Percentiles rank a stretch among this genome's conserved stretches.
These are phyloP conservation scores for Pygoscelis antarcticus DNA, from an alignment of 2,113 vertebrate species.

Conservation along the genomic window DNA sequence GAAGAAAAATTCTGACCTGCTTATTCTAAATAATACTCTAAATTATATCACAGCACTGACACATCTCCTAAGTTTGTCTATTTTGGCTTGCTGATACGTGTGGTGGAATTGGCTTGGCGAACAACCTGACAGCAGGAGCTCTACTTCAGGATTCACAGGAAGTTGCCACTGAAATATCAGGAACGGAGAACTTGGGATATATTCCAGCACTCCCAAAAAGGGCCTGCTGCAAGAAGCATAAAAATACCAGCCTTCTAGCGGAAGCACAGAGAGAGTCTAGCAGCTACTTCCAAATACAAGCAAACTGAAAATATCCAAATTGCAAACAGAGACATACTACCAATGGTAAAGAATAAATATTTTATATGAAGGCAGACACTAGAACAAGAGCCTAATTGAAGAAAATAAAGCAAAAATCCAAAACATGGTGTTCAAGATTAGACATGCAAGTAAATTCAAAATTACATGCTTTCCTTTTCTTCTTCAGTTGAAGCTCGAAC, in stretches of 20 bases:
- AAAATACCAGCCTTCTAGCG: background rate
- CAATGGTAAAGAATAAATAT: constrained; percentile 1
- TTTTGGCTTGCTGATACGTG: rapidly evolving
- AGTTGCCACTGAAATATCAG: background rate
- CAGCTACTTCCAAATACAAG: background rate
- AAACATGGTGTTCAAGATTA: background rate
- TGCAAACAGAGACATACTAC: background rate
- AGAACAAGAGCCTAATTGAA: background rate
- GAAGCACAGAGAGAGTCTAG: background rate
- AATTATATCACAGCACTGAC: background rate
- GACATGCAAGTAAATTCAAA: background rate
- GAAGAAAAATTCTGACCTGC: background rate
- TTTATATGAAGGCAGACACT: background rate
- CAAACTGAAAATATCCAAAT: background rate
- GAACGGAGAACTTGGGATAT: background rate
- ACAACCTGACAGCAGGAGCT: background rate
- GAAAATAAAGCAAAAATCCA: background rate
- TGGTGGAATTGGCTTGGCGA: background rate
- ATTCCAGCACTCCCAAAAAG: background rate
- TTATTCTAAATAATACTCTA: background rate
- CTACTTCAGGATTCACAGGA: background rate
- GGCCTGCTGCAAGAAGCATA: background rate
- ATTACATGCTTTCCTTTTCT: background rate
- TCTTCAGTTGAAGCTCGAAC: background rate
- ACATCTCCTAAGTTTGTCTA: background rate